Percentiles rank a stretch among this genome's conserved stretches.
phyloP scores from a whole-genome alignment of 92 coral and sea anemone genomes.

The Virgularia gustaviana region DNA sequence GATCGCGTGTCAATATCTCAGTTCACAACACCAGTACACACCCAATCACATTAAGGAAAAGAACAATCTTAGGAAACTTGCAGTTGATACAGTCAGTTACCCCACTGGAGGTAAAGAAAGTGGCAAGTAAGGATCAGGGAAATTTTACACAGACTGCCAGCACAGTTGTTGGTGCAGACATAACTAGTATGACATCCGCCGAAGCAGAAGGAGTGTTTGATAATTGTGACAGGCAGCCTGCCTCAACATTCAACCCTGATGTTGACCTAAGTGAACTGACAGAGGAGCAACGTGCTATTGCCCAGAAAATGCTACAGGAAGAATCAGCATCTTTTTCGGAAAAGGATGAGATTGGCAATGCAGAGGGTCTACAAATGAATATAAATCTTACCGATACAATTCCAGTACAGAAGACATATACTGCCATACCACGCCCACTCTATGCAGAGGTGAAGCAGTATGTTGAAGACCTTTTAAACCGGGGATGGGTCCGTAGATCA shows the following conservation, averaged over 20 bases:
- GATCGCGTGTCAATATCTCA: constrained; percentile 15
- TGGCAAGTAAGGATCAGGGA: not conserved
- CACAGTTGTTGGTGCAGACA: constrained; percentile 9
- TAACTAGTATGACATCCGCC: constrained; percentile 5
- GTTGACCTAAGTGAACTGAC: constrained; percentile 37
- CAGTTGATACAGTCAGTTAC: constrained; percentile 51
- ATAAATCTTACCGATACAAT: constrained; percentile 10
- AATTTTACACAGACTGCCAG: not conserved
- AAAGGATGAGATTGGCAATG: constrained; percentile 10
- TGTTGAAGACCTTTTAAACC: constrained; percentile 29
- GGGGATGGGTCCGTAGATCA: constrained; percentile 11
- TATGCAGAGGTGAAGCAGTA: constrained; percentile 26
- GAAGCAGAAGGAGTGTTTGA: not conserved
- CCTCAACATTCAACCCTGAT: not conserved
- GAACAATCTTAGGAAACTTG: constrained; percentile 43
- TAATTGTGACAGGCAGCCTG: not conserved
- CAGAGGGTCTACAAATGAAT: constrained; percentile 13
- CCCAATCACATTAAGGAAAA: constrained; percentile 18
- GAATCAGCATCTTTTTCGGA: constrained; percentile 56
- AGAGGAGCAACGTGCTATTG: constrained; percentile 36
- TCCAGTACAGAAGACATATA: constrained; percentile 25
- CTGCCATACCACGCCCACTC: constrained; percentile 19
- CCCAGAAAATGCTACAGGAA: constrained; percentile 47
- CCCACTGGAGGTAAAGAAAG: constrained; percentile 44
- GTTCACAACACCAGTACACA: constrained; percentile 3